These are phyloP conservation scores for Corticium candelabrum DNA, from an alignment of 37 sponge, comb jelly and placozoan genomes.

Conservation along the genomic window DNA sequence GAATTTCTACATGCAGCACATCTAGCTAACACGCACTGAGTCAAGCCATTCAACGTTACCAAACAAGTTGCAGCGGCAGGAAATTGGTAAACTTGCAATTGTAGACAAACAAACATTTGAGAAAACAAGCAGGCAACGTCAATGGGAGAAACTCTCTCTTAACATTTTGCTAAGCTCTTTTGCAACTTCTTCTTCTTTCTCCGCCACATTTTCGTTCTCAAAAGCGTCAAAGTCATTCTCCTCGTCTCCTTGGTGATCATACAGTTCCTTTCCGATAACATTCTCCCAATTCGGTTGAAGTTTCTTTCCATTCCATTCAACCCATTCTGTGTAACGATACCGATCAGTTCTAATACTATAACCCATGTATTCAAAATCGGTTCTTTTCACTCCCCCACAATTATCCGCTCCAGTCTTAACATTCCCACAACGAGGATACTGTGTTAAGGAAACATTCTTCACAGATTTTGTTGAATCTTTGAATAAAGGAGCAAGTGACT, in stretches of 20 bases:
- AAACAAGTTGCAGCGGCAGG: too few species aligned
- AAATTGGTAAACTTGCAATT: too few species aligned
- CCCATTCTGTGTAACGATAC: conserved; percentile 42
- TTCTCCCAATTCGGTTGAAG: conserved; percentile 14
- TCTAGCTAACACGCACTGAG: too few species aligned
- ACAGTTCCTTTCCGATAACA: conserved; percentile 29
- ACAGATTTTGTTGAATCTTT: conserved; percentile 11
- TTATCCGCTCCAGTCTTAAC: neutral
- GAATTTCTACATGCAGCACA: too few species aligned
- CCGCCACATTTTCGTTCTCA: conserved; percentile 1
- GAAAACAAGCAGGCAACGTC: too few species aligned
- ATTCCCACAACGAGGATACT: conserved; percentile 12
- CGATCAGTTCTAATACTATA: conserved; percentile 22
- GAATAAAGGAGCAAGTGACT: conserved; percentile 14
- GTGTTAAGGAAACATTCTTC: conserved; percentile 38
- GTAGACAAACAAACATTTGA: too few species aligned
- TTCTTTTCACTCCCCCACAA: neutral
- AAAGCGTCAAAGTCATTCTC: neutral
- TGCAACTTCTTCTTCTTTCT: neutral
- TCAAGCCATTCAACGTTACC: too few species aligned
- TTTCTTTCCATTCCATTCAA: conserved; percentile 18
- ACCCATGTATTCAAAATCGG: conserved; percentile 22
- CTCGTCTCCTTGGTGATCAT: conserved; percentile 14
- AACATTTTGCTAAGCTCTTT: neutral
- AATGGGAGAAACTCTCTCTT: too few species aligned